Conservation (phyloP, 1,140 invertebrate genomes). For the Monochamus saltuarius region DNA sequence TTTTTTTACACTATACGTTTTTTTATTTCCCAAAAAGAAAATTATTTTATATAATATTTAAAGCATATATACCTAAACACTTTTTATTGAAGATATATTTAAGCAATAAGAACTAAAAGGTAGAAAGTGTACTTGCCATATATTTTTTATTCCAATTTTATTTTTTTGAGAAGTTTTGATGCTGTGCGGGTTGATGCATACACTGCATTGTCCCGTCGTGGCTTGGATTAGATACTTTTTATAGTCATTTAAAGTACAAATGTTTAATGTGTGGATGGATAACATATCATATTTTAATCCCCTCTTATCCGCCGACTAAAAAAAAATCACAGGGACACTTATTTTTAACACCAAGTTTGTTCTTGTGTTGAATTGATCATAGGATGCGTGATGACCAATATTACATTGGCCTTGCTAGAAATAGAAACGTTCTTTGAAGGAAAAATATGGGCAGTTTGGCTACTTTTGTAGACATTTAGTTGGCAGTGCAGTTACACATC, state of each 20-base stretch:
- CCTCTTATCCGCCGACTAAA: slow-evolving; percentile 34
- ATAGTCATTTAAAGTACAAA: slow-evolving; percentile 52
- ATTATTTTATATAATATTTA: neutral
- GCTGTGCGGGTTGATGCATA: slow-evolving; percentile 18
- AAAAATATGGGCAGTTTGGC: no score
- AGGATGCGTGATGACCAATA: slow-evolving; percentile 7
- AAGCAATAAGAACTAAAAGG: slow-evolving; percentile 25
- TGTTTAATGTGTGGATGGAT: slow-evolving; percentile 45
- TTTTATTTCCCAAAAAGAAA: no score
- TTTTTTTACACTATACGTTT: no score
- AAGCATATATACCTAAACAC: slow-evolving; percentile 20
- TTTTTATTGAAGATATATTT: slow-evolving; percentile 24
- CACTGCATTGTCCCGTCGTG: slow-evolving; percentile 30
- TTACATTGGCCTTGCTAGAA: neutral
- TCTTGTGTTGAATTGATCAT: slow-evolving; percentile 13
- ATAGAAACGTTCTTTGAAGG: neutral
- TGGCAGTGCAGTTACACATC: no score
- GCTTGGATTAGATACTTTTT: slow-evolving; percentile 37
- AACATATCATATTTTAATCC: slow-evolving; percentile 49
- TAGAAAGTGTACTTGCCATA: slow-evolving; percentile 21
- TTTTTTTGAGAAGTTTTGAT: slow-evolving; percentile 22
- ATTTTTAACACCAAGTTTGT: slow-evolving; percentile 22
- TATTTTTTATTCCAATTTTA: slow-evolving; percentile 26
- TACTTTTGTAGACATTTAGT: no score
- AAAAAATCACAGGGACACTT: slow-evolving; percentile 21